Evolutionary conservation across 2,888 invertebrate genomes (phyloP), one percentile per base, ranked within the genome.

Genomic region (Capitulum mitella): DNA sequence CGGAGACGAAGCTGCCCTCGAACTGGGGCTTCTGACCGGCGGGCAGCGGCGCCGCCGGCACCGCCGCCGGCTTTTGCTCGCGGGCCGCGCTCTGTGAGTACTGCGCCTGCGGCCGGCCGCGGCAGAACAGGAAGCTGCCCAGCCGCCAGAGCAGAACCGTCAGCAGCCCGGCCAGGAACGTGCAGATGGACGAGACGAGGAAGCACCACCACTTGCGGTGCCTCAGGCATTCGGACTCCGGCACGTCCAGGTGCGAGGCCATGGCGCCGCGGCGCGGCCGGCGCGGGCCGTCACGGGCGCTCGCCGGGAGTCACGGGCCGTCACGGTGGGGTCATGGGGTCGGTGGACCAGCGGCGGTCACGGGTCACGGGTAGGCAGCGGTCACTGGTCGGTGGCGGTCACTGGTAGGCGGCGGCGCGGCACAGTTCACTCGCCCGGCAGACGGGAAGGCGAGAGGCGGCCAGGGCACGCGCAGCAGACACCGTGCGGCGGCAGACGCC

Each of bases 1-100:
- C 98, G 87, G 98, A 98, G 94, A 99, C 96, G 92, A 99, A 99
- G 86, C 98, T 98, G 84, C 98, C 96, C 89, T 98, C 97, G 90
- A 96, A 94, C 90, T 95, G 94, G 88, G 93, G 58, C 58, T 58
- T 58, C 58, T 58, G 58, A 2, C 58, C 58, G 5, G n/a, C n/a
- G n/a, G 58, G 58, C 58, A 58, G 58, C 0, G 5, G 5, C 16
- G 70, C 12, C 76, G 80, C 78, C 74, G 10, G n/a, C n/a, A 5
- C n/a, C 1, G 1, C 19, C 14, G 64, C 34, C 77, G 80, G 79
- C 70, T 82, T 81, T 78, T 79, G 80, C 89, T 94, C 94, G 89
- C 94, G 95, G n/a, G n/a, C n/a, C 75, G 83, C 82, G 75, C 82
- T 82, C 86, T 94, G 94, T 84, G 93, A 90, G 87, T 93, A 90